Conservation (phyloP, 2,113 vertebrate genomes). For the human region GRCh38 chr4:139258501-139259000, state of each 20-base stretch:
- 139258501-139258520: neutral
- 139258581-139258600: neutral
- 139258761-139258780: neutral
- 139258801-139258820: neutral
- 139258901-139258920: neutral
- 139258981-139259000: too few species aligned
- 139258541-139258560: neutral
- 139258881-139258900: neutral
- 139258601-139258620: neutral
- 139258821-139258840: neutral
- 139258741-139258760: neutral
- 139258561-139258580: neutral
- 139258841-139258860: neutral
- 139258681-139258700: neutral
- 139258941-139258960: neutral
- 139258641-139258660: neutral
- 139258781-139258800: neutral
- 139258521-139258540: too few species aligned
- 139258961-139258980: neutral
- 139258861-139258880: neutral
- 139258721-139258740: neutral
- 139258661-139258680: neutral
- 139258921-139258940: neutral
- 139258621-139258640: neutral
- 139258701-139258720: neutral